Percentiles rank a stretch among this genome's conserved stretches.
Conservation (phyloP, 2,113 vertebrate species). For the Fulmarus glacialis region DNA sequence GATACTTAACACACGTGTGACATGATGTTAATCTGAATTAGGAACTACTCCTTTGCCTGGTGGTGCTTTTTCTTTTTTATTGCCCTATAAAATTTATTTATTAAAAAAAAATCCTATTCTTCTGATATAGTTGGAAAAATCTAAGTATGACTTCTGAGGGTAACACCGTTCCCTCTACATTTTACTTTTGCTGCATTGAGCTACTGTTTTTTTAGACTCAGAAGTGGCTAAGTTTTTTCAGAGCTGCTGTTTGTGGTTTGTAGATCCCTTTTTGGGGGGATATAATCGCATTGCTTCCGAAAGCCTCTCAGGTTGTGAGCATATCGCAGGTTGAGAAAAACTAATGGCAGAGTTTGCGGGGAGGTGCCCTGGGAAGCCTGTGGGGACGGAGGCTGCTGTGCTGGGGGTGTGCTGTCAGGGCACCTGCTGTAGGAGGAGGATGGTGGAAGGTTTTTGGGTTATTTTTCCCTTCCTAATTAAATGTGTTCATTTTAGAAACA, state of each 20-base stretch:
- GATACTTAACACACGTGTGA: accelerated
- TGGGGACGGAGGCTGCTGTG: accelerated
- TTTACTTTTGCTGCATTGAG: not conserved
- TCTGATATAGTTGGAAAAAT: not conserved
- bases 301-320: not conserved
- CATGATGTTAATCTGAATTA: not conserved
- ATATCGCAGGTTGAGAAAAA: not conserved
- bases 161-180: not conserved
- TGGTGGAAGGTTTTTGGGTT: not conserved
- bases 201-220: not conserved
- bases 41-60: not conserved
- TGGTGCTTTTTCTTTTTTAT: not conserved
- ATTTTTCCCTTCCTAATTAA: not conserved
- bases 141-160: not conserved
- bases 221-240: not conserved
- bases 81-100: not conserved
- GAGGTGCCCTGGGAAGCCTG: not conserved
- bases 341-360: not conserved
- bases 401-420: accelerated
- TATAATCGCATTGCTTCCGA: not conserved
- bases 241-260: not conserved
- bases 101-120: not conserved
- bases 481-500: not conserved
- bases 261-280: not conserved
- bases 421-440: not conserved